Conservation (phyloP, 2,888 invertebrate species). For the Mactromeris polynyma region DNA sequence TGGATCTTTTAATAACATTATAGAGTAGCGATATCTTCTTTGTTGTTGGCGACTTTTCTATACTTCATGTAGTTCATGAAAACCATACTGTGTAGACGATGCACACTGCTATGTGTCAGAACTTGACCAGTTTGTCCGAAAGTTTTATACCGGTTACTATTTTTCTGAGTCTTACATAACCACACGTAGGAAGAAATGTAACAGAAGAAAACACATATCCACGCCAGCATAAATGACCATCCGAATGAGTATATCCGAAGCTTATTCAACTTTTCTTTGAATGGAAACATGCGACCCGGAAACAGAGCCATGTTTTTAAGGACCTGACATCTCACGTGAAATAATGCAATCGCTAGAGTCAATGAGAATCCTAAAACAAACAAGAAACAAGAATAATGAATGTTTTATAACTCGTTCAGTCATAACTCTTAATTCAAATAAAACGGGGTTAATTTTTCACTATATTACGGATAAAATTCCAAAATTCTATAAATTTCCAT, state of each 20-base stretch:
- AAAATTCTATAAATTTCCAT: no score
- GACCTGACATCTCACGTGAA: slow-evolving; percentile 82
- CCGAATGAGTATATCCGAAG: slow-evolving; percentile 77
- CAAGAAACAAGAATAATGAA: neutral
- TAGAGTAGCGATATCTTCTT: slow-evolving; percentile 21
- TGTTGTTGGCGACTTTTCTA: neutral
- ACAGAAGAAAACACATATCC: slow-evolving; percentile 83
- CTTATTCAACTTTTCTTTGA: slow-evolving; percentile 75
- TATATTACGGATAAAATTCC: no score
- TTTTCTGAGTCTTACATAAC: slow-evolving; percentile 78
- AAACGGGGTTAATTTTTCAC: no score
- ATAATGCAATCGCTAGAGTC: slow-evolving; percentile 80
- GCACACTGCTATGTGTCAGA: neutral
- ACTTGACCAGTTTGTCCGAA: neutral
- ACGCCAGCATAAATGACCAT: slow-evolving; percentile 84
- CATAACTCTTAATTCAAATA: no score
- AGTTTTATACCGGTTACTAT: neutral
- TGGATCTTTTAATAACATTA: no score
- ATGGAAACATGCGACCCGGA: slow-evolving; percentile 74
- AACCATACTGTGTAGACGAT: slow-evolving; percentile 15
- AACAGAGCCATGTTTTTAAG: slow-evolving; percentile 77
- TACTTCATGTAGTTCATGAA: slow-evolving; percentile 28
- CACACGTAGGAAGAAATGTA: slow-evolving; percentile 81
- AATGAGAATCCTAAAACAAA: slow-evolving; percentile 75
- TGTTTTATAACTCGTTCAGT: no score